phyloP scores from a whole-genome alignment of 2,888 invertebrate genomes.

The Stratiomys singularior region DNA sequence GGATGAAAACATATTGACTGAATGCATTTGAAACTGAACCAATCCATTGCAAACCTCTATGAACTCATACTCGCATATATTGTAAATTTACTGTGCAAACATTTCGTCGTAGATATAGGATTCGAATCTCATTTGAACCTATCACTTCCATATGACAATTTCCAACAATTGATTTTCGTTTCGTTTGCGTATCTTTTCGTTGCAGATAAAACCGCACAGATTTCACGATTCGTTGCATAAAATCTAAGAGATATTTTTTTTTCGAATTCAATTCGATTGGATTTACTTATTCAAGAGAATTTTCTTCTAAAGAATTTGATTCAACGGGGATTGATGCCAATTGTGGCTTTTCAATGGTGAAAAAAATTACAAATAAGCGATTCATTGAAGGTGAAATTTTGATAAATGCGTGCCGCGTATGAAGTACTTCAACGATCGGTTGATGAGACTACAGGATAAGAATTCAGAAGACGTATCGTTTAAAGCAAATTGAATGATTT shows the following conservation, averaged over 20 bases:
- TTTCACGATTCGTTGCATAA: conserved; percentile 25
- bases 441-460: no score
- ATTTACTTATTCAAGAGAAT: conserved; percentile 17
- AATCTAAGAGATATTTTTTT: neutral
- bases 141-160: conserved; percentile 34
- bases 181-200: conserved; percentile 26
- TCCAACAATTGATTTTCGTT: conserved; percentile 43
- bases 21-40: conserved; percentile 28
- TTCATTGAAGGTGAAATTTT: neutral
- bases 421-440: no score
- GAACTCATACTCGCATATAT: neutral
- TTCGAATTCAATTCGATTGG: conserved; percentile 24
- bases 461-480: no score
- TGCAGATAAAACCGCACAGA: conserved; percentile 6
- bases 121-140: conserved; percentile 31
- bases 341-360: neutral
- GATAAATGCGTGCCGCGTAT: no score
- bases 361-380: neutral
- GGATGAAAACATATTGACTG: neutral
- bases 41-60: no score
- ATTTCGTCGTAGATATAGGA: conserved; percentile 5
- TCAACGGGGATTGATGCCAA: neutral
- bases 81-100: conserved; percentile 19
- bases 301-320: neutral
- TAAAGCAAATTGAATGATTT: no score